Evolutionary conservation across 1,140 invertebrate species (phyloP), one percentile per base, ranked within the genome.

Genomic region (Drosophila neocordata): DNA sequence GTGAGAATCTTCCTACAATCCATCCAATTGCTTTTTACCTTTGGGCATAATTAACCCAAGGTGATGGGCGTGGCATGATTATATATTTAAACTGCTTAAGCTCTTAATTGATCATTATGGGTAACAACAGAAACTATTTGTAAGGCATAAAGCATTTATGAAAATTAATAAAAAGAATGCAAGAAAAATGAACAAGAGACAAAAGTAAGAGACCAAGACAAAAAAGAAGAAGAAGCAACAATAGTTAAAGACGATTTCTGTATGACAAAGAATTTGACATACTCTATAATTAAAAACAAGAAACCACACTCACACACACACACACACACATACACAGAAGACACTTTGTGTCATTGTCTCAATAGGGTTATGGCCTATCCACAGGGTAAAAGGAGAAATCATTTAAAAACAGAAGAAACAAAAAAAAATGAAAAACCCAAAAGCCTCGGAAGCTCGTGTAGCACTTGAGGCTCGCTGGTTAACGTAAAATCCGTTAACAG

Each of bases 1-100:
- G 53, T 56, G 13, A 31, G 38, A 73, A 74, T 27, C 64, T 57
- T 73, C 12, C 22, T 24, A 2, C 22, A 1, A 35, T 56, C 6
- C 52, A 41, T 63, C 57, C 73, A 77, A 70, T 77, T 77, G 74
- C 73, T 63, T 71, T 77, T 77, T 65, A 77, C 74, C 73, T 71
- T 77, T 41, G 73, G 60, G 74, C 73, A 77, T 76, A 77, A 77
- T 77, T 77, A 77, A 70, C 73, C 58, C 35, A 48, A 27, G 11
- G 38, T 12, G 20, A 60, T 41, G 20, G 58, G 58, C 38, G 37
- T 44, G 63, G 57, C 72, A 68, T 74, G 71, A 68, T 74, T 68
- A 74, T 56, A 74, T 75, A 74, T 68, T 74, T 57, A 76, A 76
- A 15, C 58, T 58, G 73, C 53, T 76, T 58, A 76, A 64, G 44